phyloP scores from a whole-genome alignment of 2,113 vertebrate genomes.

The Neogobius melanostomus region DNA sequence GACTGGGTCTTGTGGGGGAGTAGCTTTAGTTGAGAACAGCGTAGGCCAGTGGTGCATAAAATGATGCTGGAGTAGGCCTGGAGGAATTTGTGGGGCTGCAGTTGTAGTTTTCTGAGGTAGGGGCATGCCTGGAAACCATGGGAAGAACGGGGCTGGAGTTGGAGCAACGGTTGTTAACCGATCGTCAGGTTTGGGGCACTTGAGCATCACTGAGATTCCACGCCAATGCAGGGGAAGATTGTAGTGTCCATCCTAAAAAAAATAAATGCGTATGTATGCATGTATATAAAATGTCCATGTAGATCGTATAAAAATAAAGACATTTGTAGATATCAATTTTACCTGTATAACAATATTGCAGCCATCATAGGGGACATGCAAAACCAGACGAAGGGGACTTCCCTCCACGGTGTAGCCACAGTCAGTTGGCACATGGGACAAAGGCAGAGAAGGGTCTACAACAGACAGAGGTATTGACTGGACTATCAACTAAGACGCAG shows the following conservation, averaged over 20 bases:
- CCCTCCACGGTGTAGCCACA: constrained; percentile 61
- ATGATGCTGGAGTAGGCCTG: not conserved
- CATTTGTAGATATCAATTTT: not conserved
- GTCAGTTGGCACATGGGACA: constrained; percentile 45
- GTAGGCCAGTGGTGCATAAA: no score
- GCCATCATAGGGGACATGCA: constrained; percentile 56
- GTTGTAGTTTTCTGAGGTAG: not conserved
- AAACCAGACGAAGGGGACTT: constrained; percentile 23
- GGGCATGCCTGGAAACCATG: not conserved
- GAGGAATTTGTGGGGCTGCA: not conserved
- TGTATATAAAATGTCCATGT: no score
- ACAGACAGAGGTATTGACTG: not conserved
- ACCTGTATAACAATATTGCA: constrained; percentile 60
- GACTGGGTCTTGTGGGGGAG: no score
- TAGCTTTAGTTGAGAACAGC: no score
- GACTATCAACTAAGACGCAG: not conserved
- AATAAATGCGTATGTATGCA: no score
- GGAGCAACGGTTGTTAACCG: not conserved
- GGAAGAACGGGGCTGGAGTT: not conserved
- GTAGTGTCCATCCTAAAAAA: constrained; percentile 45
- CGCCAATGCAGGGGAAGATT: constrained; percentile 56
- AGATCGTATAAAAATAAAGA: no score
- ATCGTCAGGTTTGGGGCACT: constrained; percentile 28
- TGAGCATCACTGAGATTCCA: constrained; percentile 47
- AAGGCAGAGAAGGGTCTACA: not conserved